phyloP scores from a whole-genome alignment of 2,888 invertebrate species.

The Epirrita christyi region DNA sequence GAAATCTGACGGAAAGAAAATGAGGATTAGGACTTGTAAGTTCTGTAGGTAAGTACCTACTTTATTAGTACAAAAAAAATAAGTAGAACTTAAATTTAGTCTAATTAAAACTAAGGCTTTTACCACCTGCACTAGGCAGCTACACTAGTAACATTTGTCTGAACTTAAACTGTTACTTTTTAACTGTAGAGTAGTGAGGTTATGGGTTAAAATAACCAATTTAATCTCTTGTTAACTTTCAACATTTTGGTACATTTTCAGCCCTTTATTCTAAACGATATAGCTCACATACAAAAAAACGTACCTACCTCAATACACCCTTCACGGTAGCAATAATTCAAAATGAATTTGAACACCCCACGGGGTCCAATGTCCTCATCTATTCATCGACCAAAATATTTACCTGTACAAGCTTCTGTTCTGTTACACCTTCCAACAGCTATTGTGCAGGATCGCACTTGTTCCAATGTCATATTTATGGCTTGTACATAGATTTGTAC shows the following conservation, averaged over 20 bases:
- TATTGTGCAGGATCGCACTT: slow-evolving; percentile 38
- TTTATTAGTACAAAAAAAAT: too few relatives aligned
- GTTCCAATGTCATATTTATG: slow-evolving; percentile 45
- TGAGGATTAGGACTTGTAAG: too few relatives aligned
- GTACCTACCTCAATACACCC: neutral
- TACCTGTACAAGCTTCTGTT: slow-evolving; percentile 56
- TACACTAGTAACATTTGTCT: neutral
- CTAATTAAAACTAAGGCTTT: too few relatives aligned
- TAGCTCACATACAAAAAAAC: neutral
- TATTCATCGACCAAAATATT: slow-evolving; percentile 73
- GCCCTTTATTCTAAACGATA: neutral
- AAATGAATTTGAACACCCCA: slow-evolving; percentile 38
- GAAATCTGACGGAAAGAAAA: too few relatives aligned
- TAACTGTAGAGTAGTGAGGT: neutral
- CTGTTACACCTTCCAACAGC: slow-evolving; percentile 23
- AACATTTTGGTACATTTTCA: neutral
- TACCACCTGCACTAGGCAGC: too few relatives aligned
- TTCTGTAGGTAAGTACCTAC: too few relatives aligned
- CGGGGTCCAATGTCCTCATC: slow-evolving; percentile 38
- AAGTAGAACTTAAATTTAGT: too few relatives aligned
- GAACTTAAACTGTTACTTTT: too few relatives aligned
- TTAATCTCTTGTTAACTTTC: neutral
- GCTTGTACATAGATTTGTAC: slow-evolving; percentile 36
- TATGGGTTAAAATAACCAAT: neutral
- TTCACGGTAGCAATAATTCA: slow-evolving; percentile 26